These are phyloP conservation scores for Knipowitschia caucasica DNA, from an alignment of 2,797 vertebrate genomes.

Conservation along the genomic window DNA sequence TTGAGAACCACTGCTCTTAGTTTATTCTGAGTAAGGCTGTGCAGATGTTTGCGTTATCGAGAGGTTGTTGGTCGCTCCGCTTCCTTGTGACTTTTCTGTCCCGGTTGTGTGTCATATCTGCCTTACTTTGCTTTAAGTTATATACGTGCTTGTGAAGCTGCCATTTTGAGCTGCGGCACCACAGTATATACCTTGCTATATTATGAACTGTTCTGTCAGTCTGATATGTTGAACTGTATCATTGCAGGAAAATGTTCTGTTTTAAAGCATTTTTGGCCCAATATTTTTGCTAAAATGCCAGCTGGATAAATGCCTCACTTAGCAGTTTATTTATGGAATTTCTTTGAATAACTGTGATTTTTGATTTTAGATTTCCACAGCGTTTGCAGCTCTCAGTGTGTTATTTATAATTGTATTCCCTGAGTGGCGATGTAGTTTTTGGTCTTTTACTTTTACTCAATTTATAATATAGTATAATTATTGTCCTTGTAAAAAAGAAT, in stretches of 20 bases:
- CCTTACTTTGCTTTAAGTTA: slow-evolving; percentile 61
- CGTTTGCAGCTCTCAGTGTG: slow-evolving; percentile 63
- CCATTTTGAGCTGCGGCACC: slow-evolving; percentile 41
- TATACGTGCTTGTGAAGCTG: slow-evolving; percentile 46
- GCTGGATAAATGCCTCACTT: slow-evolving; percentile 16
- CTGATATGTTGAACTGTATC: slow-evolving; percentile 43
- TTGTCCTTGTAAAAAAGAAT: slow-evolving; percentile 68
- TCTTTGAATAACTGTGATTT: slow-evolving; percentile 51
- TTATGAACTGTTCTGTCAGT: slow-evolving; percentile 40
- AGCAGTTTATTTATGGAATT: slow-evolving; percentile 1
- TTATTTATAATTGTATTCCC: slow-evolving; percentile 70
- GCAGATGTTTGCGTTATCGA: slow-evolving; percentile 61
- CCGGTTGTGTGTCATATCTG: slow-evolving; percentile 64
- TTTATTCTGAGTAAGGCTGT: slow-evolving; percentile 68
- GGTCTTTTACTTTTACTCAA: slow-evolving; percentile 51
- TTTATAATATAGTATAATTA: slow-evolving; percentile 30
- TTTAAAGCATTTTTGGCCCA: slow-evolving; percentile 15
- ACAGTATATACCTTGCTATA: slow-evolving; percentile 36
- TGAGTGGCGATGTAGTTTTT: slow-evolving; percentile 73
- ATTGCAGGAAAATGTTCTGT: slow-evolving; percentile 31
- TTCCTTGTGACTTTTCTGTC: slow-evolving; percentile 65
- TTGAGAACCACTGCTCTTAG: slow-evolving; percentile 31
- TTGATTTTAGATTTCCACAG: slow-evolving; percentile 44
- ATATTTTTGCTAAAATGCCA: slow-evolving; percentile 25
- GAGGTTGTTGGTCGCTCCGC: slow-evolving; percentile 58